Conservation (phyloP, 2,113 vertebrate species). For the Pogonocichla stellata region DNA sequence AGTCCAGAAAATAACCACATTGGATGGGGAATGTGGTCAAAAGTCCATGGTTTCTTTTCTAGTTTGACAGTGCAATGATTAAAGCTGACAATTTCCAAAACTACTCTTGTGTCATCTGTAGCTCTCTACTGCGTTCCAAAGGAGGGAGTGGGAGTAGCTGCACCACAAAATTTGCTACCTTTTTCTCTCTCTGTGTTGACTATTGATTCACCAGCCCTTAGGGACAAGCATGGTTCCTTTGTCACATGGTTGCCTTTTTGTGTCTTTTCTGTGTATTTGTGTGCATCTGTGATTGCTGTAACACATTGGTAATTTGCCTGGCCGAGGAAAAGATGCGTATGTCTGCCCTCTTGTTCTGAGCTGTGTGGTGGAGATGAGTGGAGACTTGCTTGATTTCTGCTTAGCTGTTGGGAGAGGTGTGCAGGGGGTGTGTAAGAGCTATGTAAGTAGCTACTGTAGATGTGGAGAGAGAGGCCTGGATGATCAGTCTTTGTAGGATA, state of each 20-base stretch:
- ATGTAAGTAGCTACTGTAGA: not conserved
- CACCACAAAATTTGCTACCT: not conserved
- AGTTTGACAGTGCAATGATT: not conserved
- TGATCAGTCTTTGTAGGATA: not conserved
- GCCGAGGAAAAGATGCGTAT: not conserved
- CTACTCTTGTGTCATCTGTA: not conserved
- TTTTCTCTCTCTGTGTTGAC: not conserved
- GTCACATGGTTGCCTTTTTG: not conserved
- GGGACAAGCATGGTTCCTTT: not conserved
- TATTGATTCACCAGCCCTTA: not conserved
- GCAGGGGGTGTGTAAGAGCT: not conserved
- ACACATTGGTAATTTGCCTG: not conserved
- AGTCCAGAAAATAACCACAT: not conserved
- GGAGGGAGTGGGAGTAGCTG: not conserved
- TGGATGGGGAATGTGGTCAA: not conserved
- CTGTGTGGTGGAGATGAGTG: not conserved
- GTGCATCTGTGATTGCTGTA: not conserved
- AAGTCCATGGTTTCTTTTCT: not conserved
- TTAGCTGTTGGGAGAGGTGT: not conserved
- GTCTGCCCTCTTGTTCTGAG: not conserved
- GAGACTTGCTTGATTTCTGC: not conserved
- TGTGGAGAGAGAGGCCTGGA: not conserved
- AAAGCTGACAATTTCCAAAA: not conserved
- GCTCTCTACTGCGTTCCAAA: not conserved
- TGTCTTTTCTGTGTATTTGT: not conserved